Conservation (phyloP, 2,888 invertebrate species). For the Terebella lapidaria region DNA sequence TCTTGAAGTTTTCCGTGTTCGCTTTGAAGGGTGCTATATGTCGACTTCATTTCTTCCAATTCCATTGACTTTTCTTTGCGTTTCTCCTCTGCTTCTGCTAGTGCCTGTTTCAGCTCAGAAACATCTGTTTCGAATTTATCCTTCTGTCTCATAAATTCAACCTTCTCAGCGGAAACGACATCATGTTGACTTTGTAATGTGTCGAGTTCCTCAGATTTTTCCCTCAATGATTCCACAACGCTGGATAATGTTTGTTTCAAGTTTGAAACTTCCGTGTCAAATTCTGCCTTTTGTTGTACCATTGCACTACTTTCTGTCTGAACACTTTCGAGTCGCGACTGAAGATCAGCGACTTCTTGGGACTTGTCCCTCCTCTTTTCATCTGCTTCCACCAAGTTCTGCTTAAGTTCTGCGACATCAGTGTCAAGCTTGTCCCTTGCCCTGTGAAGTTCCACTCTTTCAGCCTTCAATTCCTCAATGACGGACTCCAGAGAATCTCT, state of each 20-base stretch:
- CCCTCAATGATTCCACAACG: neutral
- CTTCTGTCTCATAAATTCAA: neutral
- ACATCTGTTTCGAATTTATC: neutral
- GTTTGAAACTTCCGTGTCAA: neutral
- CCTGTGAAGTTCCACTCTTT: neutral
- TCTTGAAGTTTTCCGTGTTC: neutral
- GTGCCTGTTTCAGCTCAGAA: neutral
- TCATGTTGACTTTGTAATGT: neutral
- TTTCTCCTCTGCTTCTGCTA: neutral
- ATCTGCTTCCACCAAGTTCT: slow-evolving; percentile 3
- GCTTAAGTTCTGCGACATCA: slow-evolving; percentile 1
- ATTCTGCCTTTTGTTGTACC: neutral
- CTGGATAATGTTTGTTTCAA: neutral
- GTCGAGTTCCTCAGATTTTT: neutral
- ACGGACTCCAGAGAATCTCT: neutral
- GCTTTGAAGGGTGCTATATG: neutral
- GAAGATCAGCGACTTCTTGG: neutral
- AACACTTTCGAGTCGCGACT: neutral
- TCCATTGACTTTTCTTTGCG: neutral
- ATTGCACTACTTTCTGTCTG: neutral
- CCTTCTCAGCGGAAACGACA: neutral
- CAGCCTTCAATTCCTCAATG: neutral
- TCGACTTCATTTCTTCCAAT: neutral
- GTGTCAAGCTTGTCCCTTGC: neutral
- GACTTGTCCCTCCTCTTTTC: neutral